Evolutionary conservation across 2,888 invertebrate species (phyloP).

Genomic region (Antitype chi): DNA sequence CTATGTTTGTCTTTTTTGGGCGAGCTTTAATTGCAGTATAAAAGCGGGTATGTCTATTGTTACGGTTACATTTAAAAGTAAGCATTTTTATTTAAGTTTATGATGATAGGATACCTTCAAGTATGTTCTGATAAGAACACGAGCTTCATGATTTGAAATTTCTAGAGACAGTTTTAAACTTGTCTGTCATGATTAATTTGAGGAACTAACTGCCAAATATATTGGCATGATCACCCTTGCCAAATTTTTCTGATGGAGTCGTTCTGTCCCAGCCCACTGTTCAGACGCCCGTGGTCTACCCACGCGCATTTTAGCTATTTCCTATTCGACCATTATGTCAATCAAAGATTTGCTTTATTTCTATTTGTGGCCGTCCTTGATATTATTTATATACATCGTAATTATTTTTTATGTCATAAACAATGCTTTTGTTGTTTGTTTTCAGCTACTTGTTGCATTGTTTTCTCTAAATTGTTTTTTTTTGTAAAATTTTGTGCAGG

Average conservation of each 20-base stretch:
- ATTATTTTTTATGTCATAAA: conserved; percentile 52
- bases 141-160: background rate
- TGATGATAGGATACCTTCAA: background rate
- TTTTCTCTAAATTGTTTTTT: background rate
- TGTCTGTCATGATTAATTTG: conserved; percentile 60
- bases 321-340: conserved; percentile 68
- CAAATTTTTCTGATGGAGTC: conserved; percentile 66
- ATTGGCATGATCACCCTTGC: conserved; percentile 64
- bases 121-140: background rate
- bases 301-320: conserved; percentile 81
- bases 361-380: conserved; percentile 75
- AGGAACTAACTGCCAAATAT: conserved; percentile 67
- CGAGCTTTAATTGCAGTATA: conserved; percentile 6
- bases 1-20: background rate
- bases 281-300: conserved; percentile 67
- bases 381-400: conserved; percentile 72
- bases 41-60: conserved; percentile 26
- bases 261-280: conserved; percentile 64
- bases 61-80: background rate
- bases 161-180: conserved; percentile 19
- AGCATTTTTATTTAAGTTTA: background rate
- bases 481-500: too few relatives aligned
- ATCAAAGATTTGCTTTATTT: conserved; percentile 68
- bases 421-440: conserved; percentile 17
- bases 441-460: background rate